Percentiles rank a stretch among this genome's conserved stretches.
Conservation (phyloP, 1,140 invertebrate genomes). For the Drosophila bocki region DNA sequence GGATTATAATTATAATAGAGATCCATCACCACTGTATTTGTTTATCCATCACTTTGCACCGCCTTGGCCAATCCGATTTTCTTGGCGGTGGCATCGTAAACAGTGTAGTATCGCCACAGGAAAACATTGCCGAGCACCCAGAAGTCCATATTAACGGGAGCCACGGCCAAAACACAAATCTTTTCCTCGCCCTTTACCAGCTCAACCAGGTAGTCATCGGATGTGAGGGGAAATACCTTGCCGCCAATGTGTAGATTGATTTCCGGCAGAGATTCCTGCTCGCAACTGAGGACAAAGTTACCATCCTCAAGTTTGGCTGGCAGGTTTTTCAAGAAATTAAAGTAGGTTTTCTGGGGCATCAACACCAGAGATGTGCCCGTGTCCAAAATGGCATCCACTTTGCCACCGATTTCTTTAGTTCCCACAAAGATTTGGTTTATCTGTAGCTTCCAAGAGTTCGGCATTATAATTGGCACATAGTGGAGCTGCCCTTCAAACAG, state of each 20-base stretch:
- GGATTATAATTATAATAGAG: not conserved
- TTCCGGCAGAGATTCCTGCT: slow-evolving; percentile 9
- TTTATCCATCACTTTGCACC: not conserved
- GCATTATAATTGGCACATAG: slow-evolving; percentile 62
- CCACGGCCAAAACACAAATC: slow-evolving; percentile 30
- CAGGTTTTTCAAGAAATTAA: slow-evolving; percentile 27
- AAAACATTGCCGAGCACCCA: slow-evolving; percentile 65
- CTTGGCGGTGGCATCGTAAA: slow-evolving; percentile 41
- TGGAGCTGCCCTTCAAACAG: slow-evolving; percentile 57
- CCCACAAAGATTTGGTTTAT: slow-evolving; percentile 42
- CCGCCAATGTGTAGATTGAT: slow-evolving; percentile 43
- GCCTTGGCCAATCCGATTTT: slow-evolving; percentile 56
- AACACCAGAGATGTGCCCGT: slow-evolving; percentile 91
- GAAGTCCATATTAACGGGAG: slow-evolving; percentile 32
- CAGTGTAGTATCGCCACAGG: slow-evolving; percentile 52
- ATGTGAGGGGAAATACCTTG: slow-evolving; percentile 23
- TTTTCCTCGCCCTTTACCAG: not conserved
- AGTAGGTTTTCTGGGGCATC: slow-evolving; percentile 87
- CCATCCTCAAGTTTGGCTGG: not conserved
- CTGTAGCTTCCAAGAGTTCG: slow-evolving; percentile 73
- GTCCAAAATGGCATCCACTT: slow-evolving; percentile 90
- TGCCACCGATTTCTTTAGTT: slow-evolving; percentile 55
- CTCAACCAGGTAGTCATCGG: slow-evolving; percentile 41
- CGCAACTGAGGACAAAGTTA: slow-evolving; percentile 27
- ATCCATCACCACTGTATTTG: not conserved